Base-by-base conservation (phyloP, 1,140 invertebrate species). In the Brachionus rubens region DNA sequence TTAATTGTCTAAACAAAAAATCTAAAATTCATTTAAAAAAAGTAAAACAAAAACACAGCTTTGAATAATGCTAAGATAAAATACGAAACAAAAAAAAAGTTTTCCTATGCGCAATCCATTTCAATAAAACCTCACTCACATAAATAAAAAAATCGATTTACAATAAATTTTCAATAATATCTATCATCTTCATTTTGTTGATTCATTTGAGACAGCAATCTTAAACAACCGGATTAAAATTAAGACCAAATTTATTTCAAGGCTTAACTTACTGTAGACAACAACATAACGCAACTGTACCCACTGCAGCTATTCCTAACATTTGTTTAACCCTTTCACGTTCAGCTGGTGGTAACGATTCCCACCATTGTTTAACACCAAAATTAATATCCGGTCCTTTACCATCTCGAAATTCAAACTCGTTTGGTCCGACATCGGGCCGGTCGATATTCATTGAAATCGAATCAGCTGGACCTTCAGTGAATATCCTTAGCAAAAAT, bases 341-440 rank as follows among this genome's bases (percentile, higher is more conserved):
- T 41, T 76, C 48, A 7, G 21, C 50, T 46, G 50, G 50, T 19
- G 75, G 75, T 36, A 76, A 28, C 3, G 50, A 56, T 30, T 76
- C 75, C 52, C 52, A 76, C 75, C 75, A 76, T 76, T 76, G 54
- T 36, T 62, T 67, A 5, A 76, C 43, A n/a, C 21, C 52, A 43
- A 30, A 76, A 14, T 76, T 24, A 19, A 43, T 21, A 19, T 76
- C 75, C 21, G 26, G 54, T 12, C 75, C 54, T 65, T 62, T 62
- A 5, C 75, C 75, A 76, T 76, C 75, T 14, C 19, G 14, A 56
- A 47, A 76, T 16, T 50, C 46, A n/a, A 56, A 76, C 10, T 62
- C 50, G 40, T 16, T 47, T 10, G 54, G 41, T 14, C 33, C 54
- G 19, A 76, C 40, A 76, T 62, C 54, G 1, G 75, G 54, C 21